Conservation (phyloP, 2,113 vertebrate species). For the Apus apus region DNA sequence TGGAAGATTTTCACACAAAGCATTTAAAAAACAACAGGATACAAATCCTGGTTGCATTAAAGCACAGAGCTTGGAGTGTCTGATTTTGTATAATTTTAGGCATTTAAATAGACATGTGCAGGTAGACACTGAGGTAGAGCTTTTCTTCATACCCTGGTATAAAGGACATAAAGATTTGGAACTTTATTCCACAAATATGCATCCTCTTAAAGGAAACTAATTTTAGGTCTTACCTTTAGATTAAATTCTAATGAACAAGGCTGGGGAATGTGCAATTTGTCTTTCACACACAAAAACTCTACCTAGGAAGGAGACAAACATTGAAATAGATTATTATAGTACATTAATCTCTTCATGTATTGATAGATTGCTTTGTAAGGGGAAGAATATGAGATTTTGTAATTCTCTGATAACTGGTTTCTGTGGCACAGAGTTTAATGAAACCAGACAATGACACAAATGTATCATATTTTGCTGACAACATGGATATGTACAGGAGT, state of each 20-base stretch:
- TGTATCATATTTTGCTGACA: constrained; percentile 35
- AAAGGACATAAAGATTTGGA: neutral
- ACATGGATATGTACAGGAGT: constrained; percentile 36
- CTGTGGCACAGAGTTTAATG: constrained; percentile 56
- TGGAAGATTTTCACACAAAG: neutral
- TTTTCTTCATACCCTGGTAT: neutral
- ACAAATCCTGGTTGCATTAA: neutral
- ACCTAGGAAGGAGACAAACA: neutral
- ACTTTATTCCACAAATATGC: neutral
- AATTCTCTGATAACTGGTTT: constrained; percentile 58
- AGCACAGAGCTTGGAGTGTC: neutral
- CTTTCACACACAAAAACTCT: neutral
- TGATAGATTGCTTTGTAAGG: constrained; percentile 51
- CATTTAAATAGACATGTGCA: neutral
- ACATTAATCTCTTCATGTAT: constrained; percentile 29
- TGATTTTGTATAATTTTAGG: neutral
- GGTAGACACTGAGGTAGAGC: neutral
- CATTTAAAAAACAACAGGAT: neutral
- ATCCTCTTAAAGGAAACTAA: neutral
- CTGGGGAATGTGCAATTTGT: neutral
- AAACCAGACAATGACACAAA: constrained; percentile 49
- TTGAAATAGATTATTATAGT: neutral
- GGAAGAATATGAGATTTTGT: constrained; percentile 54
- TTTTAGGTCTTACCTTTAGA: neutral
- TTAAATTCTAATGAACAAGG: neutral